Base-by-base conservation (phyloP, 2,797 vertebrate species). In the Acanthopagrus latus region DNA sequence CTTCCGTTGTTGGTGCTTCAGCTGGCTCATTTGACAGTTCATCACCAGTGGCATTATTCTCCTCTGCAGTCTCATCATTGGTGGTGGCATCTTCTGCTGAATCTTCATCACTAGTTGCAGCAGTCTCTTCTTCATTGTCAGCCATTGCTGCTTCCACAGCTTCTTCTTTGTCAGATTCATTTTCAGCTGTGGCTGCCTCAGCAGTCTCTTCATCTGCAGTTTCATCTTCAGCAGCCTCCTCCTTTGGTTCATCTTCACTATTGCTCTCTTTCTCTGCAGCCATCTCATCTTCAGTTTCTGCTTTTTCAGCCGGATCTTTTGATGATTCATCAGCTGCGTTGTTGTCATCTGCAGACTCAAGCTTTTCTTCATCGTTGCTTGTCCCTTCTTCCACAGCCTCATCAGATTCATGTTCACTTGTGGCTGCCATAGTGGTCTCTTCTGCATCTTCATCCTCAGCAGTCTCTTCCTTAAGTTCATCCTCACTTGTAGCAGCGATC, bases 121-220 rank as follows among this genome's bases (percentile, higher is more conserved):
- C 12, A 5, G 38, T 62, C n/a, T 52, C 68, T 55, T 75, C 55
- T 47, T 41, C 66, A 25, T 54, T 43, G 4, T 78, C 72, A 43
- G 0, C 44, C 16, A n/a, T 33, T 21, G 14, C 44, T 73, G 33
- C 51, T 44, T 78, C 67, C 3, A 12, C 56, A 41, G 41, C 64
- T 25, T 83, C 71, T n/a, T 88, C 82, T 64, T 64, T 56, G 1
- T 82, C 84, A 14, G 79, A 78, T 58, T 86, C 80, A 52, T 73
- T 56, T 7, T 82, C 80, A 74, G 60, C 38, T 52, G 27, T 59
- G 7, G 65, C 58, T 58, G 43, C 65, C 0, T 71, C 20, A 7
- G 12, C 0, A 0, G 64, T 52, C 13, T 80, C 68, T 13, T 74
- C 44, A 44, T 12, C 57, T 64, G 23, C 38, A 58, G 10, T 33